Base-by-base conservation (phyloP, 2,797 vertebrate genomes). In the Pipistrellus pipistrellus region DNA sequence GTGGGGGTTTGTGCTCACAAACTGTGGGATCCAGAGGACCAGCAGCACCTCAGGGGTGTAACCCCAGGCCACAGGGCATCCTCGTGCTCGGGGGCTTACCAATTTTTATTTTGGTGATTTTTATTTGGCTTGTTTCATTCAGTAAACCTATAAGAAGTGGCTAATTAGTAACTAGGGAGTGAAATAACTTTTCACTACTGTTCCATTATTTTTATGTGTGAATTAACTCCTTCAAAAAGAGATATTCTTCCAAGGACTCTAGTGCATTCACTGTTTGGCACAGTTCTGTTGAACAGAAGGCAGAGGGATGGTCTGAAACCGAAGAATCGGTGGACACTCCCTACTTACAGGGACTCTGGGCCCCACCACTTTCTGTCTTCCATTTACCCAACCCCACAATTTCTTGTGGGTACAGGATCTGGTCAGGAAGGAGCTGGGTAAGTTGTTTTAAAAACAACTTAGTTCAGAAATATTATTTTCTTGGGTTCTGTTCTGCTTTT, bases 41-140 rank as follows among this genome's bases (percentile, higher is more conserved):
- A 8, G 4, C 7, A 7, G 25, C 30, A 10, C 2, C 5, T 23
- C 14, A 0, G 0, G 6, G 48, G 25, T 6, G 9, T 14, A 3
- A 30, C 32, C 20, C 0, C 0, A 62, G 0, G 1, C 8, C 25
- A 12, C 15, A 10, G 27, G 7, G n/a, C 0, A 1, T n/a, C 1
- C 13, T 53, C 1, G 6, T 13, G 12, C 32, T 17, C 4, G 18
- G 64, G 20, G 10, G 1, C 12, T 23, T 55, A 6, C 10, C 8
- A 35, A 38, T 25, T 10, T 51, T 44, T 35, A 21, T 64, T 11
- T 20, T 27, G 17, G 21, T 0, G 9, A 6, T 48, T 46, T 85
- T 11, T 3, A 15, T 8, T 15, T 38, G 25, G 13, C 71, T 77
- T 14, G 0, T 53, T 25, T 55, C 13, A 8, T 30, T 9, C 41